Conservation (phyloP, 2,888 invertebrate species). For the Mesopsocus fuscifrons region DNA sequence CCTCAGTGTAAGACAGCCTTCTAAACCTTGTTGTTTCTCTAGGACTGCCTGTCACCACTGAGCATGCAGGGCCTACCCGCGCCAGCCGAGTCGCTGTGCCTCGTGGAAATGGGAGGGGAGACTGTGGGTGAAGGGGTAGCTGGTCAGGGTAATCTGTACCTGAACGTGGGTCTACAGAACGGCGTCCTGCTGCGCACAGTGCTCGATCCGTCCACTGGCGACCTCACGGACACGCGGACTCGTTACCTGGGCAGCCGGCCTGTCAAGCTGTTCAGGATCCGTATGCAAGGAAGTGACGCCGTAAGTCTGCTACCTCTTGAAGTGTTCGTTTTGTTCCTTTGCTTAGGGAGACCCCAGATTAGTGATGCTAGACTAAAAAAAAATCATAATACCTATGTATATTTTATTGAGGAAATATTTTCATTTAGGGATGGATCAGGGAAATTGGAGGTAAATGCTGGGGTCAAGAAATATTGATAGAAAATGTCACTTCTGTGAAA, state of each 20-base stretch:
- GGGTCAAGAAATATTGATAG: too few relatives aligned
- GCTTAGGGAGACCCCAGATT: too few relatives aligned
- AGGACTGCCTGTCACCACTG: slow-evolving; percentile 85
- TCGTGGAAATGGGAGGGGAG: slow-evolving; percentile 77
- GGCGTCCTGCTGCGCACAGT: slow-evolving; percentile 87
- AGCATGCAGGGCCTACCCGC: slow-evolving; percentile 95
- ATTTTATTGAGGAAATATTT: too few relatives aligned
- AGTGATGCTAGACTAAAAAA: too few relatives aligned
- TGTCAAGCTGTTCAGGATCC: slow-evolving; percentile 88
- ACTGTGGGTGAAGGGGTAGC: slow-evolving; percentile 29
- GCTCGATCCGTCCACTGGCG: slow-evolving; percentile 87
- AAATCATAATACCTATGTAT: too few relatives aligned
- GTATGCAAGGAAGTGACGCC: slow-evolving; percentile 90
- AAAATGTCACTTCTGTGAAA: too few relatives aligned
- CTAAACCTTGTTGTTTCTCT: not conserved
- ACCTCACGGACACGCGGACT: slow-evolving; percentile 90
- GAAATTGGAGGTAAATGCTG: too few relatives aligned
- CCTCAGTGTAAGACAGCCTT: too few relatives aligned
- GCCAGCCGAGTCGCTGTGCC: slow-evolving; percentile 88
- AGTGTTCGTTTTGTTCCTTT: not conserved
- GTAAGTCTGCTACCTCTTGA: slow-evolving; percentile 27
- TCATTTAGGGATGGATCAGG: too few relatives aligned
- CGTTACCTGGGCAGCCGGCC: slow-evolving; percentile 90
- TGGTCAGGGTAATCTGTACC: slow-evolving; percentile 55
- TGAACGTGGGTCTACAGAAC: slow-evolving; percentile 95